Conservation (phyloP, 1,140 invertebrate genomes). For the Drosophila takahashii region DNA sequence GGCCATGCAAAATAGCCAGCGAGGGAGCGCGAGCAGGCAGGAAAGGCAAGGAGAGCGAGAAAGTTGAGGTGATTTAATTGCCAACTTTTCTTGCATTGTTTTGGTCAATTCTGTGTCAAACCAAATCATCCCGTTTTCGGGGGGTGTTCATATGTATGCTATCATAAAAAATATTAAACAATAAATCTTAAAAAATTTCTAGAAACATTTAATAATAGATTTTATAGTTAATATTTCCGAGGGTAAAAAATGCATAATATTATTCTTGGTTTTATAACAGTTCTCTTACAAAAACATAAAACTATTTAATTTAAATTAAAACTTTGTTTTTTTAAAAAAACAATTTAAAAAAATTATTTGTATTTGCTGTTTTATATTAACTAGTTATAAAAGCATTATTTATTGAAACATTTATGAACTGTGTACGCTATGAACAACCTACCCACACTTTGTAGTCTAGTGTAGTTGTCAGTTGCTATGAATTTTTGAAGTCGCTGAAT, state of each 20-base stretch:
- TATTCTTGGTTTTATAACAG: too few species aligned
- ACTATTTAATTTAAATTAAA: not conserved
- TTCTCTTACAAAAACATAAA: too few species aligned
- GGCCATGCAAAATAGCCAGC: slow-evolving; percentile 54
- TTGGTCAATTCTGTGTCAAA: slow-evolving; percentile 1
- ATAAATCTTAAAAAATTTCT: not conserved
- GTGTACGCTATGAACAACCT: not conserved
- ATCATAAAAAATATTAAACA: not conserved
- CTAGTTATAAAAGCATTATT: too few species aligned
- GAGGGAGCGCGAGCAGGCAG: not conserved
- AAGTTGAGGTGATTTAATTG: slow-evolving; percentile 7
- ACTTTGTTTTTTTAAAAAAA: not conserved
- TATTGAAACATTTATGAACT: too few species aligned
- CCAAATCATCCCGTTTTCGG: not conserved
- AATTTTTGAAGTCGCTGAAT: slow-evolving; percentile 18
- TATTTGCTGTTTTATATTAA: too few species aligned
- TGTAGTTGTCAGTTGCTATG: slow-evolving; percentile 19
- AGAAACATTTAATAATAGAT: not conserved
- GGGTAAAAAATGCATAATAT: too few species aligned
- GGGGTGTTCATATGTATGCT: not conserved
- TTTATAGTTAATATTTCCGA: not conserved
- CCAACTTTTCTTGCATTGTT: slow-evolving; percentile 8
- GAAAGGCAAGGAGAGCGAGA: not conserved
- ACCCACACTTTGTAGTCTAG: not conserved
- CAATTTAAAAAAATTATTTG: too few species aligned